phyloP scores from a whole-genome alignment of 2,888 invertebrate genomes.

The Antheraea yamamai region DNA sequence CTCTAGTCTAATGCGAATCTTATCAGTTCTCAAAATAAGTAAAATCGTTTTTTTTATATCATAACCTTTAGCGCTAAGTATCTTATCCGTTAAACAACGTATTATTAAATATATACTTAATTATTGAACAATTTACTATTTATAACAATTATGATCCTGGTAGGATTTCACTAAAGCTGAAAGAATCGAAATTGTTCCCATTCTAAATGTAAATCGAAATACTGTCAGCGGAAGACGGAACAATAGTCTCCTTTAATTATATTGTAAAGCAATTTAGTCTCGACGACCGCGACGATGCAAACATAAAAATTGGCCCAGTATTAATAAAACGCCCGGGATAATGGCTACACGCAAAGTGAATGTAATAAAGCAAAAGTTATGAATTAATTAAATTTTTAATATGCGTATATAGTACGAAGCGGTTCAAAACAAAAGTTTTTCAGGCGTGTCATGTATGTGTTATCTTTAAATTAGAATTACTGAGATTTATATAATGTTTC shows the following conservation, averaged over 20 bases:
- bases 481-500: neutral
- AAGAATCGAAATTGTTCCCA: slow-evolving; percentile 43
- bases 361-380: slow-evolving; percentile 58
- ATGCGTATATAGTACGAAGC: slow-evolving; percentile 7
- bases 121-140: neutral
- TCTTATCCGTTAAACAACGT: too few relatives aligned
- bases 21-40: too few relatives aligned
- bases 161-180: slow-evolving; percentile 6
- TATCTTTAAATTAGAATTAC: neutral
- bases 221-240: slow-evolving; percentile 51
- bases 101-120: too few relatives aligned
- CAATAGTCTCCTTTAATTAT: slow-evolving; percentile 71
- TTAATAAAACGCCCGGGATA: slow-evolving; percentile 54
- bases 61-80: too few relatives aligned
- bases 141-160: neutral
- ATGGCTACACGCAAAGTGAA: slow-evolving; percentile 45
- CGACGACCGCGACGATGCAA: slow-evolving; percentile 43
- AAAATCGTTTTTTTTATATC: too few relatives aligned
- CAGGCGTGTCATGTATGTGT: neutral
- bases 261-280: slow-evolving; percentile 74
- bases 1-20: too few relatives aligned
- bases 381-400: slow-evolving; percentile 47
- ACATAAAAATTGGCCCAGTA: slow-evolving; percentile 61
- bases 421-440: neutral
- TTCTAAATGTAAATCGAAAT: slow-evolving; percentile 73